Percentiles rank a stretch among this genome's conserved stretches.
Evolutionary conservation across 2,888 invertebrate genomes (phyloP).

Genomic region (Drosophila acutilabella): DNA sequence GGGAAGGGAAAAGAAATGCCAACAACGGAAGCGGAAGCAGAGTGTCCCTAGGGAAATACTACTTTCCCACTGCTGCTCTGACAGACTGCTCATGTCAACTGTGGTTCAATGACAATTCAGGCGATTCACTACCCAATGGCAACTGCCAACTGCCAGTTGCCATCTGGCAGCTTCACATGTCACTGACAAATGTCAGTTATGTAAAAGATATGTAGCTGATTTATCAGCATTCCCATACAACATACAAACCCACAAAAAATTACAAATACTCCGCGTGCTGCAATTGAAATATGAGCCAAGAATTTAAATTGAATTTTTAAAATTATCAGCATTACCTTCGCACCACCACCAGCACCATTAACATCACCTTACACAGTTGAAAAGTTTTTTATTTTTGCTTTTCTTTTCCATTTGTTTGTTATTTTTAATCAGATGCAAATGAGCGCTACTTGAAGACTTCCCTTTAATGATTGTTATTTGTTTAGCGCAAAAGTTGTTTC

Average conservation of each 20-base stretch:
- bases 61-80: constrained; percentile 20
- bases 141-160: constrained; percentile 12
- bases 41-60: constrained; percentile 41
- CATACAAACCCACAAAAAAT: constrained; percentile 33
- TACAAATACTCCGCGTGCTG: constrained; percentile 43
- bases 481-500: constrained; percentile 48
- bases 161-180: constrained; percentile 42
- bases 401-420: constrained; percentile 40
- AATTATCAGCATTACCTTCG: constrained; percentile 47
- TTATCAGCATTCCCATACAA: constrained; percentile 52
- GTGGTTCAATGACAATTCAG: constrained; percentile 62
- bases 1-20: constrained; percentile 15
- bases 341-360: not conserved
- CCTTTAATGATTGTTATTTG: constrained; percentile 62
- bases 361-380: constrained; percentile 11
- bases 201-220: constrained; percentile 69
- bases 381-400: constrained; percentile 31
- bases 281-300: constrained; percentile 69
- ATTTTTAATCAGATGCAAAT: constrained; percentile 77
- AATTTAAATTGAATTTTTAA: constrained; percentile 69
- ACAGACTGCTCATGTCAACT: constrained; percentile 50
- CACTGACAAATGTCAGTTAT: constrained; percentile 75
- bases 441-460: constrained; percentile 47
- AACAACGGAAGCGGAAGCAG: constrained; percentile 28
- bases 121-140: constrained; percentile 28